Conservation (phyloP, 1,140 invertebrate genomes). For the Plectrocnemia conspersa region DNA sequence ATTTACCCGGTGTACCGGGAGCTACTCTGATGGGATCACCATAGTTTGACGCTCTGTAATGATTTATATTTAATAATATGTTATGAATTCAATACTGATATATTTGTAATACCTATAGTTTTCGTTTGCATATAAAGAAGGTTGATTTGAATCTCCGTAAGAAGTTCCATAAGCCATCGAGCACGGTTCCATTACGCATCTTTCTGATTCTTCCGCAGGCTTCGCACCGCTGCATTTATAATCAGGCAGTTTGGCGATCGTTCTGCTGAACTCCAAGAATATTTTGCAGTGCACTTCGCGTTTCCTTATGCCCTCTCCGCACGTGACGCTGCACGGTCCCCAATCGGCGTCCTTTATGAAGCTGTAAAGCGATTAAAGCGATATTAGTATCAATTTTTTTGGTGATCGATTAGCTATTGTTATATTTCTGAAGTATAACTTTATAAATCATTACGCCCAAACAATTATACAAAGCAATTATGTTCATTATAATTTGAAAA, state of each 20-base stretch:
- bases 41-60: constrained; percentile 18
- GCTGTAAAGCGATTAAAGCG: constrained; percentile 38
- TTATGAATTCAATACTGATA: background rate
- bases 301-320: constrained; percentile 79
- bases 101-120: constrained; percentile 19
- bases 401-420: no score
- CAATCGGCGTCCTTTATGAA: constrained; percentile 66
- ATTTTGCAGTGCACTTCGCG: constrained; percentile 87
- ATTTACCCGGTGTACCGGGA: constrained; percentile 58
- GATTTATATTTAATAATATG: background rate
- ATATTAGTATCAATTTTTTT: background rate
- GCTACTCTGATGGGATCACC: constrained; percentile 46
- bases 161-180: constrained; percentile 57
- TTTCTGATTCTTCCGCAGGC: constrained; percentile 72
- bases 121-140: constrained; percentile 35
- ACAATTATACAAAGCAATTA: no score
- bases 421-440: no score
- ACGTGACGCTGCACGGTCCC: constrained; percentile 84
- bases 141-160: constrained; percentile 59
- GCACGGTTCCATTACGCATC: constrained; percentile 74
- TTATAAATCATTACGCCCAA: no score
- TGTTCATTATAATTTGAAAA: no score
- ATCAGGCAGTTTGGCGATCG: constrained; percentile 80
- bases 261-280: constrained; percentile 84
- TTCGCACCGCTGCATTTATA: constrained; percentile 81